Percentiles rank a stretch among this genome's conserved stretches.
phyloP scores from a whole-genome alignment of 92 coral and sea anemone genomes.

The Umimayanthus chanpuru region DNA sequence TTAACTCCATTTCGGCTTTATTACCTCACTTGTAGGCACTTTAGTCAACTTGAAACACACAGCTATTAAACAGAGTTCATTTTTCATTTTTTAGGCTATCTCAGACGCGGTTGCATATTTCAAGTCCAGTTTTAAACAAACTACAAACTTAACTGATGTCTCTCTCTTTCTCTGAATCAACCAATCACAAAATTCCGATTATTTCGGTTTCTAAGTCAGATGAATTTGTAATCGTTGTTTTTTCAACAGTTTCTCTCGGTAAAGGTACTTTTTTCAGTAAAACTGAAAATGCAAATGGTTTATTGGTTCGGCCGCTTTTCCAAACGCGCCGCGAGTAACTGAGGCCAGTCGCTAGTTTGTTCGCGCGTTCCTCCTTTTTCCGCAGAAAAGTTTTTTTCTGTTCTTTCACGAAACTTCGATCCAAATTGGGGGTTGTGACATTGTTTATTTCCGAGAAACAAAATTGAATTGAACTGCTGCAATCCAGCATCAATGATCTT shows the following conservation, averaged over 20 bases:
- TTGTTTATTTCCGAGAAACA: too few relatives aligned
- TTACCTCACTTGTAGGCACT: background rate
- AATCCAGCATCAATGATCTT: too few relatives aligned
- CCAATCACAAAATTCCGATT: background rate
- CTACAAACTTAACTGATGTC: background rate
- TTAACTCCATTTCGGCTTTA: conserved; percentile 17
- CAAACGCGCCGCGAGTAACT: background rate
- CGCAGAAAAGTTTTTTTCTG: too few relatives aligned
- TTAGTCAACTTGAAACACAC: background rate
- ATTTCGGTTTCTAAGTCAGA: background rate
- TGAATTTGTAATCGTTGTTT: background rate
- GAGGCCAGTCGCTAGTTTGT: background rate
- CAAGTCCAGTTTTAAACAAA: background rate
- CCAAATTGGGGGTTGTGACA: too few relatives aligned
- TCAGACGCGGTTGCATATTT: background rate
- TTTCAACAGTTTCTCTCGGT: too few relatives aligned
- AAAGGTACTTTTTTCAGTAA: background rate
- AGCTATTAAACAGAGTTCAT: background rate
- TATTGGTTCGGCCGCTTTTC: background rate
- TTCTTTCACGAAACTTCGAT: too few relatives aligned
- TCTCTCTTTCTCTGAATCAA: background rate
- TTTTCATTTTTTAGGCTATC: background rate
- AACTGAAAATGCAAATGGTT: background rate
- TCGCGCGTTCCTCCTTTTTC: background rate
- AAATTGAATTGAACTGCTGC: too few relatives aligned